Conservation (phyloP, 2,888 invertebrate genomes). For the Halocaridina rubra region DNA sequence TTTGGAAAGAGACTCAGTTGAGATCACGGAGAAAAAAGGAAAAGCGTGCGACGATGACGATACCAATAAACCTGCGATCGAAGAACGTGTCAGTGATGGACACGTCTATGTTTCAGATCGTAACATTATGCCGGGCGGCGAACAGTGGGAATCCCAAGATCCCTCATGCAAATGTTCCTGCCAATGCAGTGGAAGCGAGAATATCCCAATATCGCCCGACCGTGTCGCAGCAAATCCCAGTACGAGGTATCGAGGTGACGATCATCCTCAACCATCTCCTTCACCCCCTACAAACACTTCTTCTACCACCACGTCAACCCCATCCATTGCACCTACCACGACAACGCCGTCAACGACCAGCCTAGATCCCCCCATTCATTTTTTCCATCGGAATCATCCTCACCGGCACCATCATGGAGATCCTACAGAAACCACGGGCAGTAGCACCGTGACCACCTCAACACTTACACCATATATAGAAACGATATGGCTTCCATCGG, state of each 20-base stretch:
- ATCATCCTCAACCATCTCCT: neutral
- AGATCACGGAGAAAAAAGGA: too few species aligned
- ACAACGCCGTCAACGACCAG: neutral
- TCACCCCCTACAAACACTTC: neutral
- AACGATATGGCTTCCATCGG: neutral
- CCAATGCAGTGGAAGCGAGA: conserved; percentile 39
- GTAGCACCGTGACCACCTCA: neutral
- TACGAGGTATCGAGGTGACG: conserved; percentile 10
- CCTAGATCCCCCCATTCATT: too few species aligned
- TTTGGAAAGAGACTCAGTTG: too few species aligned
- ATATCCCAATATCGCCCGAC: conserved; percentile 39
- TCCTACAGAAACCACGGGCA: neutral
- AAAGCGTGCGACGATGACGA: too few species aligned
- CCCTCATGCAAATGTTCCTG: conserved; percentile 50
- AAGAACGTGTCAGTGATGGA: too few species aligned
- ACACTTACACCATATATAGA: neutral
- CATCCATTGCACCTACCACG: neutral
- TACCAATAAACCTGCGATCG: too few species aligned
- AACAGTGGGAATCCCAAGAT: conserved; percentile 44
- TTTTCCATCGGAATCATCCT: neutral
- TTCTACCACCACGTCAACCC: neutral
- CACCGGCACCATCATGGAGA: conserved; percentile 27
- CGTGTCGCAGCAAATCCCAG: conserved; percentile 54
- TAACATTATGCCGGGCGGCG: conserved; percentile 37
- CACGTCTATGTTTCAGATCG: neutral